A percentile compares a stretch with the other conserved stretches of the same genome.
Evolutionary conservation across 2,888 invertebrate genomes (phyloP).

Genomic region (Caenorhabditis auriculariae): DNA sequence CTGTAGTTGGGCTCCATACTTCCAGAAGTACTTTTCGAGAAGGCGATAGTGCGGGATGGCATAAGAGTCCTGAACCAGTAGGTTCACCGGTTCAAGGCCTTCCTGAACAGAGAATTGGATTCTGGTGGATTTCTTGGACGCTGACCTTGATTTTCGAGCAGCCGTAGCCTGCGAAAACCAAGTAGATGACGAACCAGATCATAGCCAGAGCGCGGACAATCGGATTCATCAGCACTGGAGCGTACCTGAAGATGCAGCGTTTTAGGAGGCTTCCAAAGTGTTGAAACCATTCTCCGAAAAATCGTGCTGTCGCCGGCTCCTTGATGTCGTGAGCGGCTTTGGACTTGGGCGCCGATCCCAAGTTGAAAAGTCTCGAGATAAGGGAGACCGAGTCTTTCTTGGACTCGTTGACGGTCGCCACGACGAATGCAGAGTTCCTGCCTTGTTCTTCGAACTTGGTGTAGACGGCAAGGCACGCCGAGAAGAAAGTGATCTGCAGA

Average conservation of each 20-base stretch:
- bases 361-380: constrained; percentile 34
- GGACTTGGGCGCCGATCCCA: constrained; percentile 35
- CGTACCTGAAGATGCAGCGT: constrained; percentile 43
- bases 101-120: too few relatives aligned
- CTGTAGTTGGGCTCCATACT: constrained; percentile 60
- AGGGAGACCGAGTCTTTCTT: constrained; percentile 15
- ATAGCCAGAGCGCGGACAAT: constrained; percentile 50
- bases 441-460: constrained; percentile 54
- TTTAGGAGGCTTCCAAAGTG: not conserved
- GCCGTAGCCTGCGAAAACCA: constrained; percentile 59
- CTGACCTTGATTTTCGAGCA: constrained; percentile 51
- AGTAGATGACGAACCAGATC: constrained; percentile 60
- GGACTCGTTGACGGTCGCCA: constrained; percentile 29
- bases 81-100: constrained; percentile 59
- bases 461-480: constrained; percentile 54
- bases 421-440: constrained; percentile 45
- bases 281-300: constrained; percentile 54
- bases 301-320: constrained; percentile 46
- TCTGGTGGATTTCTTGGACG: not conserved
- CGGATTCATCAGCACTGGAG: constrained; percentile 62
- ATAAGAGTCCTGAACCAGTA: constrained; percentile 60
- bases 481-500: constrained; percentile 61
- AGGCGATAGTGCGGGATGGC: constrained; percentile 60
- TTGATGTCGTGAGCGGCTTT: constrained; percentile 34
- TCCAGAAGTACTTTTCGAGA: constrained; percentile 60